Base-by-base conservation (phyloP, 2,888 invertebrate genomes). In the Melipona beecheii region DNA sequence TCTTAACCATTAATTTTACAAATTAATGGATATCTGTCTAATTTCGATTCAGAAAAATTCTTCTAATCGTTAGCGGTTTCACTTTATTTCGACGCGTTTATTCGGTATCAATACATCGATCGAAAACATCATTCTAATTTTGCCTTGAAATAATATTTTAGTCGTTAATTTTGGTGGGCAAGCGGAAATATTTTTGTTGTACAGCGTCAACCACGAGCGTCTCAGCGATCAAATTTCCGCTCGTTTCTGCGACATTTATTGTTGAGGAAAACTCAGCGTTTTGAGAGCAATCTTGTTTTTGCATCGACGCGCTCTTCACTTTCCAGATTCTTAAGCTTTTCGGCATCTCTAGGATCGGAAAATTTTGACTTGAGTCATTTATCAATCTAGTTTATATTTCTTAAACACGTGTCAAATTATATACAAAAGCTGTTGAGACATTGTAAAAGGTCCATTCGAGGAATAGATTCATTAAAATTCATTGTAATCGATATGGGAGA, bases 191-290 rank as follows among this genome's bases (percentile, higher is more conserved):
- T n/a, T n/a, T 19, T n/a, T 9, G 49, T 52, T 49, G 94, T 93
- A 97, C 97, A 78, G 95, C 91, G 91, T 96, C 95, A 84, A 97
- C 95, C 94, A 97, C 96, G n/a, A 0, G 97, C 96, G 86, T 98
- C 97, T 54, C n/a, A n/a, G 97, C 96, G 73, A 97, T 95, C 49
- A 97, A 96, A 92, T 96, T 97, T 49, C 97, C 98, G 98, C 93
- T 98, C 98, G 0, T 91, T 91, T 17, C 94, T 94, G 1, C 95
- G 92, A 88, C 97, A 97, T 2, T 93, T 91, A 58, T 95, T 95
- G 2, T 95, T 95, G 58, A 98, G 92, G 21, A 95, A 93, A 0
- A 97, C 96, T 86, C 95, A 93, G 0, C 96, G 95, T 2, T 85
- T n/a, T n/a, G n/a, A n/a, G 87, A 0, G 97, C 98, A 4, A 98